Conservation (phyloP, 2,888 invertebrate species). For the Buathra laborator region DNA sequence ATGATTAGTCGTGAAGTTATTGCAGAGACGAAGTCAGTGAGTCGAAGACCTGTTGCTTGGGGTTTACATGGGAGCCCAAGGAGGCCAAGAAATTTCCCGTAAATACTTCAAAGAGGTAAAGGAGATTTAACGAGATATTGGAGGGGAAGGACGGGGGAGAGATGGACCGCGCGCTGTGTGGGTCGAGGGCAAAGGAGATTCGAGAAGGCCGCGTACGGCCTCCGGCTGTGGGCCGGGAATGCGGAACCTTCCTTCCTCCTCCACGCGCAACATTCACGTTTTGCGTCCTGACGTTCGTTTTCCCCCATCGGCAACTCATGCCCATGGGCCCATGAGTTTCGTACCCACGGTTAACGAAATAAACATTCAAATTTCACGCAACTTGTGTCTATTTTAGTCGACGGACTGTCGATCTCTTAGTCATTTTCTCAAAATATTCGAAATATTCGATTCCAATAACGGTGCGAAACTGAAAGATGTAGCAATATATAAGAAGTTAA, state of each 20-base stretch:
- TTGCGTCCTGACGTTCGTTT: slow-evolving; percentile 14
- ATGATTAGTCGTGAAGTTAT: background rate
- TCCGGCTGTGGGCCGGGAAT: slow-evolving; percentile 84
- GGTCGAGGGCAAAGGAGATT: slow-evolving; percentile 68
- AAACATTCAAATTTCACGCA: no score
- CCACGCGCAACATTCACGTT: slow-evolving; percentile 59
- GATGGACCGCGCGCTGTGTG: slow-evolving; percentile 46
- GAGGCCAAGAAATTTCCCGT: slow-evolving; percentile 71
- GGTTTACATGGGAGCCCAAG: slow-evolving; percentile 32
- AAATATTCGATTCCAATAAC: no score
- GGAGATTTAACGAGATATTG: slow-evolving; percentile 68
- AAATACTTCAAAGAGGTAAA: slow-evolving; percentile 66
- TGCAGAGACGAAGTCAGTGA: slow-evolving; percentile 28
- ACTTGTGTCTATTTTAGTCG: no score
- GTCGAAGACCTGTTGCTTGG: slow-evolving; percentile 26
- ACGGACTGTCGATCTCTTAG: no score
- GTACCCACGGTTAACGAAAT: background rate
- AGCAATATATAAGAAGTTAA: no score
- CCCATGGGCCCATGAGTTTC: slow-evolving; percentile 3
- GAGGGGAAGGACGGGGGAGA: slow-evolving; percentile 38
- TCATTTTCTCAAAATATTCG: no score
- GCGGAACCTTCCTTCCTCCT: slow-evolving; percentile 80
- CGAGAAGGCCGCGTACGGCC: slow-evolving; percentile 77
- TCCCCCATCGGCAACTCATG: slow-evolving; percentile 25
- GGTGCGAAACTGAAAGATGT: no score